These are phyloP conservation scores for Oncorhynchus clarkii DNA, from an alignment of 2,113 vertebrate genomes.

Conservation along the genomic window DNA sequence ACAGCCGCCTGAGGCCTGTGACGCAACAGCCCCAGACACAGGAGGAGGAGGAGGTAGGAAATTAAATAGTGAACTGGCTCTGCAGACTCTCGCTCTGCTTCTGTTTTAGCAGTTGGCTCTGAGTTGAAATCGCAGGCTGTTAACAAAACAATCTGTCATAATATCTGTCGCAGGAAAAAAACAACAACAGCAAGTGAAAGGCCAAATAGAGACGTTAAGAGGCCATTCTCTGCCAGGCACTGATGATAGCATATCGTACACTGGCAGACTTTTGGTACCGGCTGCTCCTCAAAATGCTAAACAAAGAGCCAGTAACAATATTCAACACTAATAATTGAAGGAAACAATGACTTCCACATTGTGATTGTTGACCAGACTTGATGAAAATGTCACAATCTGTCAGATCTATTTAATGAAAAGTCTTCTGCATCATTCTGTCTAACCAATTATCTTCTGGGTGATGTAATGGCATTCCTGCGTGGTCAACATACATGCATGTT, in stretches of 20 bases:
- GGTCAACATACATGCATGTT: background rate
- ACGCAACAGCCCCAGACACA: background rate
- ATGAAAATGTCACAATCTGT: too few relatives aligned
- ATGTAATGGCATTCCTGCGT: background rate
- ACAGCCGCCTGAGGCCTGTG: background rate
- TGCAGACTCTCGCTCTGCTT: background rate
- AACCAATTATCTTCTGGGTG: background rate
- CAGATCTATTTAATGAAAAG: too few relatives aligned
- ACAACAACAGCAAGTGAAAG: background rate
- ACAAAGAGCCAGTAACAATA: background rate
- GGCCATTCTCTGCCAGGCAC: background rate
- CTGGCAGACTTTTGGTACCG: background rate
- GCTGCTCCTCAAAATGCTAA: background rate
- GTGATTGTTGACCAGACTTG: too few relatives aligned
- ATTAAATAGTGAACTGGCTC: background rate
- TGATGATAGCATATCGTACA: background rate
- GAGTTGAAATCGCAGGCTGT: background rate
- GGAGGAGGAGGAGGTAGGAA: background rate
- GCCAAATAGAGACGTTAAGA: background rate
- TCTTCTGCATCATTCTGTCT: background rate
- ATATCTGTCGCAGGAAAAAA: background rate
- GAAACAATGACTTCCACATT: too few relatives aligned
- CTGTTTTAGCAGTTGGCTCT: background rate
- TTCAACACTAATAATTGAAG: too few relatives aligned
- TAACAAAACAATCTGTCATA: background rate